Evolutionary conservation across 2,113 vertebrate genomes (phyloP), one percentile per base, ranked within the genome.

Genomic region (Serilophus lunatus): DNA sequence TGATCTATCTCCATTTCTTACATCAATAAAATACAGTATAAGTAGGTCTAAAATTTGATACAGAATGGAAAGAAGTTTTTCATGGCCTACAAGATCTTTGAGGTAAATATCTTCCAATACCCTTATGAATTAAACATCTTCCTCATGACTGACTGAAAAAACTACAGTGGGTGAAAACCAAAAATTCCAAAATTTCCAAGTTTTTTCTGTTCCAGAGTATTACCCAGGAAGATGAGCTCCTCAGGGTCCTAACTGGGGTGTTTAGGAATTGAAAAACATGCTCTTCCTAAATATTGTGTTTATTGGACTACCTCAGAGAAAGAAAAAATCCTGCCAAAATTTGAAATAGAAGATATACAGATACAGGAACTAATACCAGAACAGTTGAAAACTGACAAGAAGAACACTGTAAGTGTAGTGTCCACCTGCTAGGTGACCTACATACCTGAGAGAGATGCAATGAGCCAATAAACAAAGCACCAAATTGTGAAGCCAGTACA

Each of bases 81-180:
- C 66, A 25, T 61, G n/a, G 36, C 9, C 23, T 61, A 49, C 2
- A 74, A 26, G 40, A 64, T 3, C 18, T 63, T 33, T 71, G 33
- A 83, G 69, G 6, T 35, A 69, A 53, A 69, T 25, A 1, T 56
- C n/a, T 81, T 65, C 24, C 19, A 60, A 25, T 38, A 35, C 2
- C 25, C 3, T 42, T 57, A 35, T 7, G 7, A 86, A 68, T 33
- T 49, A 63, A 61, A 47, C 5, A 47, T 33, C 20, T 66, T 31
- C 28, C 12, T 7, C 20, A 36, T 7, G 42, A 4, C 16, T 66
- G 28, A 68, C 15, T 61, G 54, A 60, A 60, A 65, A 53, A 19
- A 65, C 0, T 1, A 6, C 8, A n/a, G 12, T 4, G 7, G 1
- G 1, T 13, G 3, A 57, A 31, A 82, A 5, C 5, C 26, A 91